Evolutionary conservation across 2,888 invertebrate species (phyloP), one percentile per base, ranked within the genome.

Genomic region (Bhutanitis thaidina): DNA sequence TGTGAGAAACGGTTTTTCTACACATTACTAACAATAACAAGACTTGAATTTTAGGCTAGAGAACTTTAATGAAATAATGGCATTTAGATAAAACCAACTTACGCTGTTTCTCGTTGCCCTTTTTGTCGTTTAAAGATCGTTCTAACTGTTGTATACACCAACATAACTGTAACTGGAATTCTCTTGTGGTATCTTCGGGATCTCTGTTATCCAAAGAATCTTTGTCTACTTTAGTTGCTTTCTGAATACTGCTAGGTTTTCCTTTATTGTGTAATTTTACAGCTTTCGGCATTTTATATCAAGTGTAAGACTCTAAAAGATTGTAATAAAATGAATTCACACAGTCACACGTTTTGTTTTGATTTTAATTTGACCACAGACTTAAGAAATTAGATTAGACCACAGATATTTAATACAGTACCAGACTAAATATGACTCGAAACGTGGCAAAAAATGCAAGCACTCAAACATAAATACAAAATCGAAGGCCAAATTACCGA

Each of bases 91-190:
- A 2, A 36, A 14, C 7, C 34, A 8, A 72, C 78, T 74, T 83
- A 92, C 92, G 73, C 79, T 92, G 91, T 72, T 91, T 92, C 53
- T 90, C 86, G 55, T 81, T 91, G 41, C 92, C 81, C 74, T 93
- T 93, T 56, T 92, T 92, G 34, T 90, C 90, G 45, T 77, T 82
- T 55, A 94, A 71, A 15, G 90, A 86, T 14, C 76, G 77, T 69
- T 94, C 92, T 50, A 95, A 74, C 60, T 94, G 93, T 61, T 94
- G 94, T 61, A 95, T 92, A 68, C 95, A 95, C 95, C 95, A 95
- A 66, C 92, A 93, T 5, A 95, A 77, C 75, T 95, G 95, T n/a
- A 94, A 62, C 73, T 95, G 93, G 67, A 95, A 94, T 69, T 93
- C 93, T 71, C 92, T 86, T 55, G 91, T 86, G 0, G 89, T 79